Evolutionary conservation across 2,888 invertebrate species (phyloP), one percentile per base, ranked within the genome.

Genomic region (Entomobrya multifasciata): DNA sequence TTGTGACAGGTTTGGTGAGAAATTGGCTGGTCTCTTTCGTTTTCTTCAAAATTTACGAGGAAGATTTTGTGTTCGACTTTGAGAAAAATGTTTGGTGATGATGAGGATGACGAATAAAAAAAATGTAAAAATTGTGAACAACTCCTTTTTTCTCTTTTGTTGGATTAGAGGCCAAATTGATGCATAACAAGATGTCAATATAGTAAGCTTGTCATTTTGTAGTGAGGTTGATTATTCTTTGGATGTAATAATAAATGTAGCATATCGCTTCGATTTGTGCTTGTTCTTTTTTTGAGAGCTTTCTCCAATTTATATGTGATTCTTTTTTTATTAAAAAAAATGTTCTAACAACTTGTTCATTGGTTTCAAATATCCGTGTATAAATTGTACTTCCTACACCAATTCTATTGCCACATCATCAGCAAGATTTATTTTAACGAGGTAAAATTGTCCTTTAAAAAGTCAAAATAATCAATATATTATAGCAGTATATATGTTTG

Each of bases 1-100:
- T 49, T 84, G 74, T 77, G 84, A 84, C 84, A 84, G 84, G 84
- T 84, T 84, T 84, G 83, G 83, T 84, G 83, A 77, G 84, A 84
- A 77, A 55, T 62, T 76, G 55, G 55, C 55, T 82, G n/a, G 60
- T 30, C 72, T 76, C 55, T 76, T 57, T 76, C 57, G 30, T 78
- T 79, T 67, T 62, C 36, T n/a, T 36, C 22, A 57, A 41, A 78
- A 78, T 78, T 78, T 57, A 57, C 78, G 78, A 78, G 60, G 44
- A 60, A 55, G 49, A 81, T 70, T 81, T 80, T 81, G n/a, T 70
- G 44, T 60, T 82, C 47, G 52, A 72, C 60, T 82, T 70, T 82
- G 25, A 70, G 36, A 36, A 81, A 67, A 67, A 80, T 67, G 49
- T 30, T n/a, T 72, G 72, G 49, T 36, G 60, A 81, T 60, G 65